Base-by-base conservation (phyloP, 2,888 invertebrate genomes). In the Pogonocherus hispidulus region DNA sequence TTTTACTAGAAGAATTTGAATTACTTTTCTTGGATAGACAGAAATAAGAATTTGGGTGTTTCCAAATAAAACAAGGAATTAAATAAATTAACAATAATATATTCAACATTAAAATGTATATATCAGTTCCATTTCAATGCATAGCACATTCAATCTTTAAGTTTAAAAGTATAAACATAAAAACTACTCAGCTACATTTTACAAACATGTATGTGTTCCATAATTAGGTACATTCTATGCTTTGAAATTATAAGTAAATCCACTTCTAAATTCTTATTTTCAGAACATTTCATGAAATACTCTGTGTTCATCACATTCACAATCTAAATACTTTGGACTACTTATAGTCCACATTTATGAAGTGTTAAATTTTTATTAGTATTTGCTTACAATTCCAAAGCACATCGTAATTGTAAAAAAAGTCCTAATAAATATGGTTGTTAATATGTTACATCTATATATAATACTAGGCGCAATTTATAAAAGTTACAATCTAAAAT, bases 81-180 rank as follows among this genome's bases (percentile, higher is more conserved):
- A 63, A 68, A 72, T 72, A 73, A 73, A 73, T 73, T 73, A 73
- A 73, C 73, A 73, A 82, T 80, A 77, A 78, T 83, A 82, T 83
- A 83, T 82, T 81, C 79, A 83, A 82, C 81, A 82, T 81, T 80
- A 79, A 80, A 81, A 79, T 80, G 81, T 81, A 75, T 81, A 79
- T 79, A 80, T 83, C 82, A 83, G 81, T 82, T 80, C 80, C 77
- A 78, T 77, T 78, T 80, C 75, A 79, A 80, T 80, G 79, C 76
- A 77, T 75, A 73, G 73, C 69, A 69, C 67, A 67, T 70, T 70
- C 66, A 69, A 69, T 60, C 70, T 62, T 63, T 72, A 69, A 11
- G 65, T 70, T 62, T 65, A 63, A 56, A 63, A 73, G 69, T 70
- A 73, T 77, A 79, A 77, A 79, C 76, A 75, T 75, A 71, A 68